These are phyloP conservation scores for Anarrhichthys ocellatus DNA, from an alignment of 2,113 vertebrate genomes.

Conservation along the genomic window DNA sequence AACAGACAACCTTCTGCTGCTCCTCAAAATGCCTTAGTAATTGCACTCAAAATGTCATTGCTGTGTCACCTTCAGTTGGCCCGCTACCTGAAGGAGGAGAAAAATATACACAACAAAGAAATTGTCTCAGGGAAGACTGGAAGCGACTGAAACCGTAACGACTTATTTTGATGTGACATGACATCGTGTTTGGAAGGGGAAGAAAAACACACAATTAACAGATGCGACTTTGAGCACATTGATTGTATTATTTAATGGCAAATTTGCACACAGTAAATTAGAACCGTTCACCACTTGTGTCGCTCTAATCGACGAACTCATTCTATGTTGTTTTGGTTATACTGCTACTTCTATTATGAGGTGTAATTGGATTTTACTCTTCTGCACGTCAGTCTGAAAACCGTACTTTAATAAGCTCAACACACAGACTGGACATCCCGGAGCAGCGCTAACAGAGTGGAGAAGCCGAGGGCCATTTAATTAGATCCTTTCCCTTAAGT, in stretches of 20 bases:
- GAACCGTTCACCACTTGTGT: neutral
- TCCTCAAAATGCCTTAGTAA: neutral
- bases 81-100: neutral
- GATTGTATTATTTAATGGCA: neutral
- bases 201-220: neutral
- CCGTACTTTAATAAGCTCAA: conserved; percentile 42
- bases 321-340: conserved; percentile 8
- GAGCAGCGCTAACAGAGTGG: conserved; percentile 19
- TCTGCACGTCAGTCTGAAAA: conserved; percentile 26
- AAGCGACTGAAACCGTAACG: neutral
- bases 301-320: neutral
- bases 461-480: conserved; percentile 49
- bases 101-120: conserved; percentile 14
- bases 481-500: conserved; percentile 38
- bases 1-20: neutral
- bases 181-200: neutral
- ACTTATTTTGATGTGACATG: neutral
- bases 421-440: conserved; percentile 14
- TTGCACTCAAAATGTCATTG: neutral
- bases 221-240: neutral
- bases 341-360: conserved; percentile 15
- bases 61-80: neutral
- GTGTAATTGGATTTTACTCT: conserved; percentile 16
- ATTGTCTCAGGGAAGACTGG: neutral
- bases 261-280: conserved; percentile 4